Percentiles rank a stretch among this genome's conserved stretches.
Conservation (phyloP, 92 coral and sea anemone genomes). For the Zoanthus sansibaricus region DNA sequence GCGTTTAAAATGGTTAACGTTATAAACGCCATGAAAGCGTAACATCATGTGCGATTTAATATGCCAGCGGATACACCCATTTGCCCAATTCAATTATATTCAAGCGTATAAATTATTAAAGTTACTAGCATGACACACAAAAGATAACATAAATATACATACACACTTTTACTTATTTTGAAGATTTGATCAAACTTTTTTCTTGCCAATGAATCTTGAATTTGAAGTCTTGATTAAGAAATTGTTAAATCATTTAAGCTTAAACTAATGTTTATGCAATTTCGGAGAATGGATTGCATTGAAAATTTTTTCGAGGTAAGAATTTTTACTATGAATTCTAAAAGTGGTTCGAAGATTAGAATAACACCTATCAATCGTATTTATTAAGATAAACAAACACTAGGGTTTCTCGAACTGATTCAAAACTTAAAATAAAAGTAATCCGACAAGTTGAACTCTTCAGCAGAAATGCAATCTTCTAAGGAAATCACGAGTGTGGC, state of each 20-base stretch:
- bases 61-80: neutral
- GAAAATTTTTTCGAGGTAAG: too few relatives aligned
- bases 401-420: too few relatives aligned
- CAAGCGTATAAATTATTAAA: neutral
- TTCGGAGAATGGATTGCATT: too few relatives aligned
- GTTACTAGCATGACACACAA: neutral
- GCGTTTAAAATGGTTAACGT: slow-evolving; percentile 19
- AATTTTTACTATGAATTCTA: too few relatives aligned
- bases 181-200: neutral
- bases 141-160: neutral
- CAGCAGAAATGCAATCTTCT: too few relatives aligned
- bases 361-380: too few relatives aligned
- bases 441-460: too few relatives aligned
- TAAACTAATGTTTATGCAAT: neutral
- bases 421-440: too few relatives aligned
- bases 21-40: slow-evolving; percentile 33
- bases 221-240: neutral
- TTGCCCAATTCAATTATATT: neutral
- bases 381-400: too few relatives aligned
- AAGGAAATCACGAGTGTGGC: too few relatives aligned
- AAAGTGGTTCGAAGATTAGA: too few relatives aligned
- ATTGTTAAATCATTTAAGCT: neutral
- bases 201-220: neutral
- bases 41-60: neutral
- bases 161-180: neutral